Evolutionary conservation across 2,888 invertebrate genomes (phyloP).

Genomic region (Pollenia angustigena): DNA sequence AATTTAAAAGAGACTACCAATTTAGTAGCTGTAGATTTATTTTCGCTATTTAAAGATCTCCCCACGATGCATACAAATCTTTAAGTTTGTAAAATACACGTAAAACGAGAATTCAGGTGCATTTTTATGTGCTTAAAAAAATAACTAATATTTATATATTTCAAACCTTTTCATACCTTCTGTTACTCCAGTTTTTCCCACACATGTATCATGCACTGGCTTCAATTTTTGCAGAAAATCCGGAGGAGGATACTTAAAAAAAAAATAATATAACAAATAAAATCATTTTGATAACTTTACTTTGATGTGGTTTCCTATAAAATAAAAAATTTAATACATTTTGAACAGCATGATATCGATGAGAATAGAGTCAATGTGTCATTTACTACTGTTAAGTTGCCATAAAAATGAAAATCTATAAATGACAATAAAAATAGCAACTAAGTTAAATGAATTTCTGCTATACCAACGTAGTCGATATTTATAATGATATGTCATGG

Average conservation of each 20-base stretch:
- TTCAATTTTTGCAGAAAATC: slow-evolving; percentile 76
- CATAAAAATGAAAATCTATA: slow-evolving; percentile 49
- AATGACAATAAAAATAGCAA: slow-evolving; percentile 11
- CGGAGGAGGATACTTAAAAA: slow-evolving; percentile 79
- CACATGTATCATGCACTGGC: slow-evolving; percentile 78
- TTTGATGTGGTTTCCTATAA: slow-evolving; percentile 28
- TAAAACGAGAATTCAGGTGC: no score
- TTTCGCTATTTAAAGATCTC: no score
- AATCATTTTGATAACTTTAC: neutral
- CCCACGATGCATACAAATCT: no score
- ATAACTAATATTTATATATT: neutral
- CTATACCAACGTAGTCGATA: slow-evolving; percentile 37
- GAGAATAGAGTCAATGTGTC: slow-evolving; percentile 48
- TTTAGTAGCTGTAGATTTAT: no score
- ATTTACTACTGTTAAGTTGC: slow-evolving; percentile 54
- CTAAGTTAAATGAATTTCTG: slow-evolving; percentile 49
- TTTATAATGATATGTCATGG: slow-evolving; percentile 37
- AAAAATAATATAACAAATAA: slow-evolving; percentile 44
- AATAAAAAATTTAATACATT: slow-evolving; percentile 39
- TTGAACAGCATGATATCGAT: slow-evolving; percentile 19
- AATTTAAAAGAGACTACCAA: no score
- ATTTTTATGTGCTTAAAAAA: no score
- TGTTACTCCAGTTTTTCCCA: slow-evolving; percentile 79
- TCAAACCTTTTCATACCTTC: slow-evolving; percentile 76
- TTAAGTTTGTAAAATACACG: no score